Evolutionary conservation across 1,140 invertebrate genomes (phyloP).

Genomic region (Proales similis): DNA sequence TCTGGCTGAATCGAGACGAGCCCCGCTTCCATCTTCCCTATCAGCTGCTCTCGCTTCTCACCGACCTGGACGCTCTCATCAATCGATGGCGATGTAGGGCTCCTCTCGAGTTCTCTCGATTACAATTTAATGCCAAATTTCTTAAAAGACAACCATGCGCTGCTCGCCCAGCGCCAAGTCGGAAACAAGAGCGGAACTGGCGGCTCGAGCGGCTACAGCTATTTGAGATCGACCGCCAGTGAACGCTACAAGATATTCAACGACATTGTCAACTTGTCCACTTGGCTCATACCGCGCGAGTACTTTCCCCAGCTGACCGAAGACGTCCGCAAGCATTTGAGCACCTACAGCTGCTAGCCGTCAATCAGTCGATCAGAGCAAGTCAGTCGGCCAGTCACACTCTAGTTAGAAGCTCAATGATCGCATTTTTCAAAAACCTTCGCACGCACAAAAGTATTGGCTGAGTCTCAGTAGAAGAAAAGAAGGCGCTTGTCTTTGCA

Average conservation of each 20-base stretch:
- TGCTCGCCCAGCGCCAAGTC: slow-evolving; percentile 98
- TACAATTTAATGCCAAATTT: slow-evolving; percentile 4
- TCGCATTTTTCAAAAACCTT: too few species aligned
- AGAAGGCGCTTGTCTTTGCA: too few species aligned
- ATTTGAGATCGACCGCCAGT: slow-evolving; percentile 86
- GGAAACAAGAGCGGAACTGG: slow-evolving; percentile 92
- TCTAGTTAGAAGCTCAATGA: too few species aligned
- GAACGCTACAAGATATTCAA: slow-evolving; percentile 97
- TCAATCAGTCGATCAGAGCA: too few species aligned
- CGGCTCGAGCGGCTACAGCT: slow-evolving; percentile 95
- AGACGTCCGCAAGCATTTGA: slow-evolving; percentile 58
- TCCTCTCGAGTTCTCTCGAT: not conserved
- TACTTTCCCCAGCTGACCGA: slow-evolving; percentile 77
- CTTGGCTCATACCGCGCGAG: slow-evolving; percentile 83
- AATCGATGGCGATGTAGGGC: slow-evolving; percentile 98
- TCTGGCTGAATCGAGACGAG: slow-evolving; percentile 89
- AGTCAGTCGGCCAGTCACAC: too few species aligned
- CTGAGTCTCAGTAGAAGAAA: too few species aligned
- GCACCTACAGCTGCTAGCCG: too few species aligned
- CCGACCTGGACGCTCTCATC: slow-evolving; percentile 94
- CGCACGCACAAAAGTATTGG: too few species aligned
- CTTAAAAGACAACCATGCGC: slow-evolving; percentile 84
- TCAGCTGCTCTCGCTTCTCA: slow-evolving; percentile 80
- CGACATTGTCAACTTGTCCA: slow-evolving; percentile 93
- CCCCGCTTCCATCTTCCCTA: slow-evolving; percentile 87